phyloP scores from a whole-genome alignment of 2,888 invertebrate genomes.

The Cosmia pyralina region DNA sequence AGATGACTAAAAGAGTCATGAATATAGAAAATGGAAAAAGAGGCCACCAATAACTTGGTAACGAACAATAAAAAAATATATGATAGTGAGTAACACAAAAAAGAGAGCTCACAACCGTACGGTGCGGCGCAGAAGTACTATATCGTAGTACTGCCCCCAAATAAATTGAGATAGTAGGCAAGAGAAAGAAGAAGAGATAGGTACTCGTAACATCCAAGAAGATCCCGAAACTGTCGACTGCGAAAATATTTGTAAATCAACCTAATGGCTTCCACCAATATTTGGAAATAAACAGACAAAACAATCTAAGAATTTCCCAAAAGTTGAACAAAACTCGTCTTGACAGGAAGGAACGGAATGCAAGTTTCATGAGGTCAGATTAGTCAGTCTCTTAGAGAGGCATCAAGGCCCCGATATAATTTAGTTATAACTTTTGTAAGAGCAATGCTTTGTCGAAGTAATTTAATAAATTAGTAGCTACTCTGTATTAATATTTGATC shows the following conservation, averaged over 20 bases:
- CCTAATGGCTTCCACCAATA: slow-evolving; percentile 26
- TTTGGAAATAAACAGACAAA: slow-evolving; percentile 62
- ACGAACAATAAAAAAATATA: no score
- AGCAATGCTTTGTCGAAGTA: slow-evolving; percentile 62
- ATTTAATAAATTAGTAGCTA: slow-evolving; percentile 60
- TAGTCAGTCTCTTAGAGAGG: slow-evolving; percentile 62
- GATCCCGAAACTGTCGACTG: background rate
- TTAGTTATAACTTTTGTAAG: slow-evolving; percentile 65
- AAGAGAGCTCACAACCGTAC: no score
- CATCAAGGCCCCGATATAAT: slow-evolving; percentile 62
- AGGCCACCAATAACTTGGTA: no score
- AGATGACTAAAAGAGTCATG: no score
- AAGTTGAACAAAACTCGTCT: slow-evolving; percentile 74
- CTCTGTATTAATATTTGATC: slow-evolving; percentile 49
- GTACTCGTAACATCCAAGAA: background rate
- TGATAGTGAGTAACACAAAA: no score
- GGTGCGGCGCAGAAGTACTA: no score
- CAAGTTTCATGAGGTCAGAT: slow-evolving; percentile 74
- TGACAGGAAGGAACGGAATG: slow-evolving; percentile 73
- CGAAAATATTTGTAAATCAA: slow-evolving; percentile 15
- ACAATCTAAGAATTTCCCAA: slow-evolving; percentile 44
- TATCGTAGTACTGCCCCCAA: no score
- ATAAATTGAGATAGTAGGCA: no score
- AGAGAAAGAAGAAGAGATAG: background rate
- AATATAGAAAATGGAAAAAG: no score